These are phyloP conservation scores for Serinus canaria DNA, from an alignment of 2,113 vertebrate species.

Conservation along the genomic window DNA sequence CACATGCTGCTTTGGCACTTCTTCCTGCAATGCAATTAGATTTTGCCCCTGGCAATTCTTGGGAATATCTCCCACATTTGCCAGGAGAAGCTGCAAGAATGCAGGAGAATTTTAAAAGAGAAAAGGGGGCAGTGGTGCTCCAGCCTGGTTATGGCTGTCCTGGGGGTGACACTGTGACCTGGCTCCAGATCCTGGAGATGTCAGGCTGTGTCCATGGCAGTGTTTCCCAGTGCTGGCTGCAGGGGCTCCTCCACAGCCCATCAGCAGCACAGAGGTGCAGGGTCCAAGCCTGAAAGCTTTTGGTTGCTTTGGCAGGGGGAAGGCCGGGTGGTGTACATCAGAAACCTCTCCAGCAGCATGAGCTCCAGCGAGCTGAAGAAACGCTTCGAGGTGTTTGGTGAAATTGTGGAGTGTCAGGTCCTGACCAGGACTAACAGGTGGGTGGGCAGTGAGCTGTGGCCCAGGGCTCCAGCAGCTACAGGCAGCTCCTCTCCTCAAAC, in stretches of 20 bases:
- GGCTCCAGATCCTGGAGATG: neutral
- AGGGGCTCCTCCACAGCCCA: neutral
- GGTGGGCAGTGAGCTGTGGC: neutral
- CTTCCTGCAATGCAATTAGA: neutral
- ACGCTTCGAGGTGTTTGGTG: conserved; percentile 92
- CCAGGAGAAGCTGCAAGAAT: neutral
- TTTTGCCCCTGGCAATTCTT: neutral
- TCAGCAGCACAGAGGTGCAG: fast-evolving
- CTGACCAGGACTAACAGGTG: conserved; percentile 86
- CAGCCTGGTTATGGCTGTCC: neutral
- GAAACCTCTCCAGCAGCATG: conserved; percentile 90
- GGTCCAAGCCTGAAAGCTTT: neutral
- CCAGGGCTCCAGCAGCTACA: neutral
- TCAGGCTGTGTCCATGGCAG: neutral
- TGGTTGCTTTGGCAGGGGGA: conserved; percentile 81
- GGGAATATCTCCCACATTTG: neutral
- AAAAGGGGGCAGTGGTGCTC: neutral
- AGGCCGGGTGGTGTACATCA: conserved; percentile 92
- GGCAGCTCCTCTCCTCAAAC: neutral
- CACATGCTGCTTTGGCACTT: neutral
- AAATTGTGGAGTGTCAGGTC: conserved; percentile 91
- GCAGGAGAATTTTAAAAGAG: neutral
- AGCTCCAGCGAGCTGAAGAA: conserved; percentile 91
- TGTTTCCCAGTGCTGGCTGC: neutral
- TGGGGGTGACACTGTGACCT: neutral